Conservation (phyloP, 2,888 invertebrate species). For the Sabatieria punctata region DNA sequence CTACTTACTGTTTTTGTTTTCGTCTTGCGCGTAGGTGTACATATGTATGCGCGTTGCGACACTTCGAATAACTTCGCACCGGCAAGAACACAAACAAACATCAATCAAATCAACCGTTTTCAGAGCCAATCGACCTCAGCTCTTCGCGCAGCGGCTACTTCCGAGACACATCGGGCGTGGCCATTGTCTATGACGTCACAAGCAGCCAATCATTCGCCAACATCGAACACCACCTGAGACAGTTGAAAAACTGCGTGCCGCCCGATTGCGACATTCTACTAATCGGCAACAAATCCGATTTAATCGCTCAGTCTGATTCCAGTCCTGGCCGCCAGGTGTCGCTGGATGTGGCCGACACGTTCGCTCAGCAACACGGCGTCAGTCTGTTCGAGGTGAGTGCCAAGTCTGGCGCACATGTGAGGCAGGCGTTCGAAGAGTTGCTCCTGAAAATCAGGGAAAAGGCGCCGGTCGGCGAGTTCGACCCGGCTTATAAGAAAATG, state of each 20-base stretch:
- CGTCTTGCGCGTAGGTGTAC: too few relatives aligned
- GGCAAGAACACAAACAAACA: too few relatives aligned
- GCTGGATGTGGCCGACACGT: neutral
- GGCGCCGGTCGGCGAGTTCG: neutral
- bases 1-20: too few relatives aligned
- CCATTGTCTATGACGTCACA: constrained; percentile 5
- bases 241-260: neutral
- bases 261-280: constrained; percentile 8
- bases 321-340: too few relatives aligned
- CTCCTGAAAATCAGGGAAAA: neutral
- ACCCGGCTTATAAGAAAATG: too few relatives aligned
- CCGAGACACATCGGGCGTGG: neutral
- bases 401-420: neutral
- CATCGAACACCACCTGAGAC: neutral
- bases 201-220: neutral
- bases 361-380: neutral
- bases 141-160: too few relatives aligned
- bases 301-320: too few relatives aligned
- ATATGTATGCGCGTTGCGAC: too few relatives aligned
- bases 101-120: too few relatives aligned
- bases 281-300: constrained; percentile 11
- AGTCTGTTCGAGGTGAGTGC: neutral
- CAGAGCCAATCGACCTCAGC: too few relatives aligned
- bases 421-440: neutral
- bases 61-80: too few relatives aligned